These are phyloP conservation scores for Drosophila cracens DNA, from an alignment of 2,888 invertebrate species.

Conservation along the genomic window DNA sequence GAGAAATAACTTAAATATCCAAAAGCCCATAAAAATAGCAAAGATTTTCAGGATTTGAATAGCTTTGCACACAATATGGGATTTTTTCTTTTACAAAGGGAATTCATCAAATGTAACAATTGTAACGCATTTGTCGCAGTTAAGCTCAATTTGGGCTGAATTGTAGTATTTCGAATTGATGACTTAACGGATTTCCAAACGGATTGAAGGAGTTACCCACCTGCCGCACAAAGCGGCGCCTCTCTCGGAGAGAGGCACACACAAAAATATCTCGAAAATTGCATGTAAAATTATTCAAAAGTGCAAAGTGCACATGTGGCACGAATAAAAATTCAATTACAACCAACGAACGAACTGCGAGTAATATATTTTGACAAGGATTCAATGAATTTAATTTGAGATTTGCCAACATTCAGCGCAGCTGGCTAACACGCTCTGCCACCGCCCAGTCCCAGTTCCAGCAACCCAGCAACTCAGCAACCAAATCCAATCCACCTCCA, in stretches of 20 bases:
- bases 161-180: slow-evolving; percentile 29
- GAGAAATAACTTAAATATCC: neutral
- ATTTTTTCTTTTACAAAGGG: neutral
- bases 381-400: slow-evolving; percentile 80
- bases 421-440: slow-evolving; percentile 31
- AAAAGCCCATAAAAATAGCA: neutral
- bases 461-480: neutral
- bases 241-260: too few relatives aligned
- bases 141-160: slow-evolving; percentile 12
- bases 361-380: slow-evolving; percentile 77
- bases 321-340: slow-evolving; percentile 72
- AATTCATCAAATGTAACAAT: neutral
- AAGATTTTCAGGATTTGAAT: neutral
- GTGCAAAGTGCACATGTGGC: slow-evolving; percentile 75
- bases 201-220: slow-evolving; percentile 9
- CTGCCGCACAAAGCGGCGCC: neutral
- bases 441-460: neutral
- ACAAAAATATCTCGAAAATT: slow-evolving; percentile 30
- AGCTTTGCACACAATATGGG: neutral
- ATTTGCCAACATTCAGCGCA: slow-evolving; percentile 61
- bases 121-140: neutral
- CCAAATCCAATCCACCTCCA: neutral
- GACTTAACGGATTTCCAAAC: slow-evolving; percentile 17
- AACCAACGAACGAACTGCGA: slow-evolving; percentile 36
- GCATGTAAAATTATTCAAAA: slow-evolving; percentile 63